Base-by-base conservation (phyloP, 2,888 invertebrate genomes). In the Phlogophora meticulosa region DNA sequence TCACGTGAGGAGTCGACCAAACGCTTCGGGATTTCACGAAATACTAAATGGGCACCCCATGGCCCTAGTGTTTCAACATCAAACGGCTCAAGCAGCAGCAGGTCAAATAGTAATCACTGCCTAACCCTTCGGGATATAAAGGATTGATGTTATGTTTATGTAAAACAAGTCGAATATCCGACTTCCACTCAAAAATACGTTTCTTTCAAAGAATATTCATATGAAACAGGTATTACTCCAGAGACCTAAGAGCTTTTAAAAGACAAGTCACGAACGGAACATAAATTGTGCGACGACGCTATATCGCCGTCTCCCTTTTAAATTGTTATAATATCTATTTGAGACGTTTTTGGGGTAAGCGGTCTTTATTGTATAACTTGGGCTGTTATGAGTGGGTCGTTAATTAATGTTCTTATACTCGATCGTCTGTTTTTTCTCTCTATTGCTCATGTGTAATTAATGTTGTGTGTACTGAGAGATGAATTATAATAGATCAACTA, bases 281-380 rank as follows among this genome's bases (percentile, higher is more conserved):
- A 78, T 79, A 68, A 78, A 69, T 69, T 71, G 59, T n/a, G n/a
- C 4, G 67, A 68, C 42, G 63, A 45, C 52, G 48, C 17, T 48
- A 62, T 57, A 56, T 66, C 53, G 58, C 55, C 60, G 43, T 60
- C 45, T 60, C 24, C 57, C 52, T 74, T 74, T 73, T 49, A 79
- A 81, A 75, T 81, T 74, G 71, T 74, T 81, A 70, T 57, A 48
- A 52, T 64, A 74, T 71, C 58, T 48, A 67, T 76, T 71, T 66
- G 42, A 73, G 11, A 42, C 52, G 36, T 46, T 73, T 45, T 20
- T 32, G 7, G 40, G 11, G 34, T 34, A 66, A 49, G 58, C 43
- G 46, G 40, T 9, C 3, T 57, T 70, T 28, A 34, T 15, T 15
- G 40, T 2, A 5, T 24, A 66, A 78, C 17, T 67, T 61, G 10